Evolutionary conservation across 2,113 vertebrate species (phyloP).

Genomic region (Prinia subflava): DNA sequence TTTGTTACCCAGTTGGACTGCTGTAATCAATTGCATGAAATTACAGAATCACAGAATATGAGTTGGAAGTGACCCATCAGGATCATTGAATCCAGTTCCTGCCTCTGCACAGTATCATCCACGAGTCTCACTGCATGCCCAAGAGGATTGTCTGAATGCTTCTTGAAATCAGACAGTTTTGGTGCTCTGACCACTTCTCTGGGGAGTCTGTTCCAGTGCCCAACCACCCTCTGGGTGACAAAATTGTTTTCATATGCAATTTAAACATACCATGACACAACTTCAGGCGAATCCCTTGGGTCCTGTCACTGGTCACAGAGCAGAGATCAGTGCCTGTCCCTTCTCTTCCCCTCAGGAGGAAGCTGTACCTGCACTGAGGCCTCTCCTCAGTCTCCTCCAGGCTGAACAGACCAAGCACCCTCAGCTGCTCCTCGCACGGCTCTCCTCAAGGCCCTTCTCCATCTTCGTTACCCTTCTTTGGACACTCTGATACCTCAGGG

Average conservation of each 20-base stretch:
- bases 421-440: fast-evolving
- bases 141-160: background rate
- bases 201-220: too few relatives aligned
- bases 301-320: background rate
- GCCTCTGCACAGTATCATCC: background rate
- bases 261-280: background rate
- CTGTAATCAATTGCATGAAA: background rate
- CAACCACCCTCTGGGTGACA: background rate
- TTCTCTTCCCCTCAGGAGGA: fast-evolving
- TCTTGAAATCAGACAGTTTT: background rate
- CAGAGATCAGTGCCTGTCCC: background rate
- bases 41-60: background rate
- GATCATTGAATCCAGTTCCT: background rate
- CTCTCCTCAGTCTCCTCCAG: background rate
- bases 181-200: background rate
- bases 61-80: background rate
- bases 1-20: background rate
- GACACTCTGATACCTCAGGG: background rate
- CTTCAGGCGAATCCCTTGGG: fast-evolving
- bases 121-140: background rate
- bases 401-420: background rate
- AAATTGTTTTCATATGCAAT: background rate
- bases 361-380: fast-evolving
- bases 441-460: background rate
- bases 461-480: fast-evolving